Evolutionary conservation across 2,888 invertebrate species (phyloP).

Genomic region (Calameuta pallipes): DNA sequence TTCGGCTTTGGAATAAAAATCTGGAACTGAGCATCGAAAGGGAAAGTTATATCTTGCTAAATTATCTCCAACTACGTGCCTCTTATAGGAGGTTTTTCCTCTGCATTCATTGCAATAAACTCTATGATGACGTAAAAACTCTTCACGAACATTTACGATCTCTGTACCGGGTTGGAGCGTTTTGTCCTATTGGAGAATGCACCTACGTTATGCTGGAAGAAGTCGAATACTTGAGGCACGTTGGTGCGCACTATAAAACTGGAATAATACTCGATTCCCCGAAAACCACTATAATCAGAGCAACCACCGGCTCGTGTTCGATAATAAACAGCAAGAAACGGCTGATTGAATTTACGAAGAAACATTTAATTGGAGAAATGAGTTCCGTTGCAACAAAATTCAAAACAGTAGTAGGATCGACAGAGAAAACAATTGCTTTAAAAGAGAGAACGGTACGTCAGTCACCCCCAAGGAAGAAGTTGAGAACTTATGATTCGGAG

Average conservation of each 20-base stretch:
- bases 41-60: neutral
- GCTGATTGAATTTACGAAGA: no score
- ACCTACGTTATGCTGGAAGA: constrained; percentile 8
- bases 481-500: no score
- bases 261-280: neutral
- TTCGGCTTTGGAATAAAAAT: neutral
- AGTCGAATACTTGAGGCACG: constrained; percentile 9
- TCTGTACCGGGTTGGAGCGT: neutral
- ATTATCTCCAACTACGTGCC: neutral
- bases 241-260: constrained; percentile 1
- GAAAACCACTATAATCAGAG: no score
- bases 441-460: no score
- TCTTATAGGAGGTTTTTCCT: neutral
- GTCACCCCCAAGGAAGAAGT: no score
- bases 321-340: no score
- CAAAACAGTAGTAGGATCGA: no score
- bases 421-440: no score
- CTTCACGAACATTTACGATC: neutral
- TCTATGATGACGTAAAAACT: neutral
- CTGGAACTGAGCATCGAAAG: neutral
- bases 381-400: no score
- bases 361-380: no score
- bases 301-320: no score
- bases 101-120: neutral
- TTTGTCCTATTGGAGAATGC: constrained; percentile 1